These are phyloP conservation scores for Petaurus breviceps DNA, from an alignment of 2,113 vertebrate genomes.

Conservation along the genomic window DNA sequence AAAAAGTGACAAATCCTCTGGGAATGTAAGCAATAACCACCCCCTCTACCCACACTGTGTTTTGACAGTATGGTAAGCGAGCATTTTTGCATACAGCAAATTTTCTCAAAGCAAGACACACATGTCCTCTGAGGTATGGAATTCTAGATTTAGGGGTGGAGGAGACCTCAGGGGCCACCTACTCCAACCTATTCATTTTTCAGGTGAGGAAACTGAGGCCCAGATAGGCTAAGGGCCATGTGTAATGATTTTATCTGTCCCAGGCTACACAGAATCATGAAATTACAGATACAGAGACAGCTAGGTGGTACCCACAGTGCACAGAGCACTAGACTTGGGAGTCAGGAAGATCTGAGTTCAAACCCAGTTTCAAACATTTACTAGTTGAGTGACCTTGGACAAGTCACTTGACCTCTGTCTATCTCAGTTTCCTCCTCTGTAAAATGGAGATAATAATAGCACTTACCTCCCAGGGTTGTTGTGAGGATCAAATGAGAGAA, in stretches of 20 bases:
- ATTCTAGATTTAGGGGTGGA: not conserved
- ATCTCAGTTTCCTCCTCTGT: not conserved
- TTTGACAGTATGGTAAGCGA: not conserved
- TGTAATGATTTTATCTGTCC: not conserved
- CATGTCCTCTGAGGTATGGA: not conserved
- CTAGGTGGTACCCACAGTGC: not conserved
- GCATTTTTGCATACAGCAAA: not conserved
- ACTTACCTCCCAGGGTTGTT: not conserved
- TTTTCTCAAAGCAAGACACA: not conserved
- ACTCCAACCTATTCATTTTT: not conserved
- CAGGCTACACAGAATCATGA: not conserved
- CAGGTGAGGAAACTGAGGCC: not conserved
- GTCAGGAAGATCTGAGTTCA: not conserved
- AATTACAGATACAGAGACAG: not conserved
- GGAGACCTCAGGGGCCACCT: not conserved
- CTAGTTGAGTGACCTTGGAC: not conserved
- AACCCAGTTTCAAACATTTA: not conserved
- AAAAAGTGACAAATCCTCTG: not conserved
- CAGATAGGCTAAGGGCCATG: not conserved
- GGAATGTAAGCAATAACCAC: slow-evolving; percentile 1
- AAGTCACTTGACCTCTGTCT: not conserved
- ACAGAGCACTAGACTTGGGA: not conserved
- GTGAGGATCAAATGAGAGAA: not conserved
- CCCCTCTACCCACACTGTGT: not conserved
- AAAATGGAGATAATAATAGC: not conserved